Base-by-base conservation (phyloP, 2,113 vertebrate species). In the Scortum barcoo region DNA sequence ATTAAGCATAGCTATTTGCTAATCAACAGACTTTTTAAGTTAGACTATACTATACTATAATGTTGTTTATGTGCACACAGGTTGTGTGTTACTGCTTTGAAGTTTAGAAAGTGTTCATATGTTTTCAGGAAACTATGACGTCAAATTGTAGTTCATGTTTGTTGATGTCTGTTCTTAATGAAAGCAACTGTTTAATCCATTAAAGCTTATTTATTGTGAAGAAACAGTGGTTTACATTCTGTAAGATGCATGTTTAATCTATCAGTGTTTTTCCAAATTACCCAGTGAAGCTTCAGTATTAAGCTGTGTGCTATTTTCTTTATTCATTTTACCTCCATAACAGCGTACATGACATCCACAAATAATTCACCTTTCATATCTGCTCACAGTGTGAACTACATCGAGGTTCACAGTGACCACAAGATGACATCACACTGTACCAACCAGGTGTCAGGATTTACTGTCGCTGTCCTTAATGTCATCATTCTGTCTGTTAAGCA, bases 201-300 rank as follows among this genome's bases (percentile, higher is more conserved):
- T 72, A 28, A 83, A 73, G 28, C 71, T 44, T 33, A 83, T 81
- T 83, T 80, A 84, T 81, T 80, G 24, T 36, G 30, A 69, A 58
- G 3, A 22, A 46, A n/a, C 9, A 10, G 12, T 33, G 11, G 8
- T 75, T 72, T 22, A 33, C 17, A 54, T 3, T 26, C 46, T 42
- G 9, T 28, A 38, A 16, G 16, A 28, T 33, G 9, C 9, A n/a
- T 6, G 28, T 48, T n/a, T 28, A 3, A 58, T 46, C 46, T 12
- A 42, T 42, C 36, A 20, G 1, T 58, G 28, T 33, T 70, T 30
- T 46, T 69, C 30, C 28, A 51, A 26, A 56, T 10, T n/a, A 50
- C 36, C 20, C 48, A 42, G 60, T 63, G 1, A 53, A 51, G n/a
- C 7, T 30, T 66, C 73, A 62, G 19, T 36, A 24, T 24, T 19